These are phyloP conservation scores for Clarias magur DNA, from an alignment of 2,113 vertebrate genomes.

Conservation along the genomic window DNA sequence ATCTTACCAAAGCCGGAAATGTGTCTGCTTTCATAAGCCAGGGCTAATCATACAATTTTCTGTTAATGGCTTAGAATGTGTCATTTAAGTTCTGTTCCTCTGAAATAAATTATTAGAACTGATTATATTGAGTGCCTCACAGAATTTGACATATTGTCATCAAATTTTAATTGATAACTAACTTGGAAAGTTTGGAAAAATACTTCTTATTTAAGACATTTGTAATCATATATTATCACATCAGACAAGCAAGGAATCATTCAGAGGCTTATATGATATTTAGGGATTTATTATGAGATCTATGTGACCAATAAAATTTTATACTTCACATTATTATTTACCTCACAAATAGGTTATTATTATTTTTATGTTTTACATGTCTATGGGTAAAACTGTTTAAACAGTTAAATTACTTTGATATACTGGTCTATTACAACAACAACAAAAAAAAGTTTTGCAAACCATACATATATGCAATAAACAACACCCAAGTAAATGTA, in stretches of 20 bases:
- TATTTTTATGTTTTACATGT: too few relatives aligned
- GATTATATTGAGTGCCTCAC: background rate
- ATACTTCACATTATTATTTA: too few relatives aligned
- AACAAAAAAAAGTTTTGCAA: too few relatives aligned
- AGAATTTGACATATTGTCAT: background rate
- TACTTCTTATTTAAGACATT: background rate
- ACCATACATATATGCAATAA: too few relatives aligned
- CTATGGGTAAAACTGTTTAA: too few relatives aligned
- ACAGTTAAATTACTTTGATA: too few relatives aligned
- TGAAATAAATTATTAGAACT: background rate
- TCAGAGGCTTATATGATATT: background rate
- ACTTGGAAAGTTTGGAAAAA: background rate
- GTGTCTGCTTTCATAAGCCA: background rate
- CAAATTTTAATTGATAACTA: background rate
- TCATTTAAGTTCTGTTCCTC: background rate
- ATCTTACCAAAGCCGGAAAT: background rate
- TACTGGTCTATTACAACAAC: too few relatives aligned
- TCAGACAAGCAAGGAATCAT: background rate
- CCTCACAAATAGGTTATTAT: too few relatives aligned
- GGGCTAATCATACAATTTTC: background rate
- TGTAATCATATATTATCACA: background rate
- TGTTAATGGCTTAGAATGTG: background rate
- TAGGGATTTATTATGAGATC: background rate
- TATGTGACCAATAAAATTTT: too few relatives aligned
- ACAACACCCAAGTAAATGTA: too few relatives aligned